Evolutionary conservation across 2,888 invertebrate species (phyloP), one percentile per base, ranked within the genome.

Genomic region (Luperina testacea): DNA sequence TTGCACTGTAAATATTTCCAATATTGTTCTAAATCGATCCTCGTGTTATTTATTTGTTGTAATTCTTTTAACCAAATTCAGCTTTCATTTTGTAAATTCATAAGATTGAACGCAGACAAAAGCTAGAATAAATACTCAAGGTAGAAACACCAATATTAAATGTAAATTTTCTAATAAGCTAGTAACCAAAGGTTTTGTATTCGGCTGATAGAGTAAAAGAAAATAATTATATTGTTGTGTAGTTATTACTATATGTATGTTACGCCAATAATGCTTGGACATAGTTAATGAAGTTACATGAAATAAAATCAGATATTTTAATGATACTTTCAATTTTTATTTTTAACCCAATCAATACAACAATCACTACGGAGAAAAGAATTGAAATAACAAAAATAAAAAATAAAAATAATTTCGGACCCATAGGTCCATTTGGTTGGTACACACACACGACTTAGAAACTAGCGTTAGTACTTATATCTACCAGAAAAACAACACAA

Each of bases 101-200:
- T 75, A 72, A 61, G 32, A 71, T 76, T 83, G 63, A 72, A 70
- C 64, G 63, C 80, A 86, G 74, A 81, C 82, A 83, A 82, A 86
- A 85, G 75, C 80, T 85, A 87, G 71, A 84, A 85, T 87, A 90
- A 94, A 94, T 94, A 94, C 94, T 94, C 94, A 93, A 91, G 85
- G 83, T 88, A 90, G 79, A 86, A 80, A 93, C 90, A 93, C 91
- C 91, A 93, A 94, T 90, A 83, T 90, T 88, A 90, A 90, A 91
- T 90, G 92, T 87, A 92, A 92, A 92, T 91, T 91, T 89, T 91
- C 80, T 90, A 90, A 88, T 95, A 95, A 96, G 96, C 96, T 97
- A 96, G 94, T 93, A 94, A 97, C 96, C 96, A 97, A 97, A 97
- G 96, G 95, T 95, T 92, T 95, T 95, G 91, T 96, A 95, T 95